Conservation (phyloP, 1,140 invertebrate species). For the Orchestia grillus region DNA sequence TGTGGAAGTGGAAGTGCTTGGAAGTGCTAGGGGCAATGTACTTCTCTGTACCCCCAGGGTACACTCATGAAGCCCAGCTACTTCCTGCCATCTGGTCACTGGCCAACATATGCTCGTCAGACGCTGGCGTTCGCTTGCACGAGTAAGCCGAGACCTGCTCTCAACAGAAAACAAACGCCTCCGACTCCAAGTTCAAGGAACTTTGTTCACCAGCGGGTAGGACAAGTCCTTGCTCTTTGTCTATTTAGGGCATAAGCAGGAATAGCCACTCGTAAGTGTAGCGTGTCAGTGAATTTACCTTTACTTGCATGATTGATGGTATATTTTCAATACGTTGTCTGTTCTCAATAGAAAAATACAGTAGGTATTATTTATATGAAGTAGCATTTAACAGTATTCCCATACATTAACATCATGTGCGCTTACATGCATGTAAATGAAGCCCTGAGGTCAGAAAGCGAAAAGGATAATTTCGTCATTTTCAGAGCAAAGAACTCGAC, state of each 20-base stretch:
- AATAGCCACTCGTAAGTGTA: not conserved
- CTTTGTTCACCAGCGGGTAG: not conserved
- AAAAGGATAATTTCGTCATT: not conserved
- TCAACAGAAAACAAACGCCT: not conserved
- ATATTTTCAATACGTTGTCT: not conserved
- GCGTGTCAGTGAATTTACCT: not conserved
- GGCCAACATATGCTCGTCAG: slow-evolving; percentile 50
- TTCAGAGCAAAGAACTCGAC: not conserved
- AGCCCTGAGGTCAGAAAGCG: not conserved
- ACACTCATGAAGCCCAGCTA: slow-evolving; percentile 40
- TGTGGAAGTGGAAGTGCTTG: slow-evolving; percentile 22
- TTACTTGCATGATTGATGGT: not conserved
- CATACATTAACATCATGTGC: no score
- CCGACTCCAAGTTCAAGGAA: slow-evolving; percentile 20
- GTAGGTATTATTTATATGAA: no score
- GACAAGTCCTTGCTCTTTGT: not conserved
- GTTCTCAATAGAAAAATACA: no score
- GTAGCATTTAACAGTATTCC: no score
- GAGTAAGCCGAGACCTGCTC: slow-evolving; percentile 10
- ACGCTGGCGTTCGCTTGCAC: not conserved
- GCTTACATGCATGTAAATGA: not conserved
- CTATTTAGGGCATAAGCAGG: not conserved
- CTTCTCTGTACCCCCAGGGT: slow-evolving; percentile 38
- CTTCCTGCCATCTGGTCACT: slow-evolving; percentile 53
- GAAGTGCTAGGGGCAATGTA: slow-evolving; percentile 54